phyloP scores from a whole-genome alignment of 2,113 vertebrate genomes.

The Athene cunicularia region DNA sequence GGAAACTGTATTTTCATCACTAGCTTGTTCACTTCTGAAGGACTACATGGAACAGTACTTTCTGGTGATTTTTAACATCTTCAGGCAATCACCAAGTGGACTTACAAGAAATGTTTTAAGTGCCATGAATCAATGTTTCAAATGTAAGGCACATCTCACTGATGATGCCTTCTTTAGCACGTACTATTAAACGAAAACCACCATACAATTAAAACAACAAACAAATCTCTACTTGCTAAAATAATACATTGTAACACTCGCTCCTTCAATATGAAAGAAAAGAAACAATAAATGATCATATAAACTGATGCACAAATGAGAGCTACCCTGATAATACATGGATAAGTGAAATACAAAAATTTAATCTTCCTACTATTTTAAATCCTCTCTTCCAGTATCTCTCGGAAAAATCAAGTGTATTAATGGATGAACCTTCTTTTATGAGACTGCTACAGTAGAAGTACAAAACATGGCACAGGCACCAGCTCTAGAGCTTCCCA shows the following conservation, averaged over 20 bases:
- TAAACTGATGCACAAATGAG: not conserved
- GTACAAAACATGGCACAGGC: not conserved
- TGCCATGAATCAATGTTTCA: not conserved
- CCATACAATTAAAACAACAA: not conserved
- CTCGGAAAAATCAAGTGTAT: not conserved
- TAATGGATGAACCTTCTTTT: not conserved
- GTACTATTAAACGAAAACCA: not conserved
- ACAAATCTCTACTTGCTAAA: not conserved
- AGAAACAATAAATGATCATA: not conserved
- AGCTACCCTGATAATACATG: not conserved
- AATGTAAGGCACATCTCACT: not conserved
- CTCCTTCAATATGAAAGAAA: not conserved
- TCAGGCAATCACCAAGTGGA: not conserved
- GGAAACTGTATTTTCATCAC: not conserved
- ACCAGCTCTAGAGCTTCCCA: not conserved
- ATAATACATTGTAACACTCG: too few species aligned
- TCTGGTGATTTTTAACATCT: not conserved
- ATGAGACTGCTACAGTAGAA: not conserved
- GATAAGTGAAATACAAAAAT: not conserved
- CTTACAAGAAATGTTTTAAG: not conserved
- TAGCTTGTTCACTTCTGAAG: not conserved
- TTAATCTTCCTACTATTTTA: not conserved
- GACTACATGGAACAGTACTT: not conserved
- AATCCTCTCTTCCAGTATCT: not conserved
- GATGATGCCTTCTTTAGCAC: not conserved